Evolutionary conservation across 2,113 vertebrate genomes (phyloP).

Genomic region (Panthera tigris): DNA sequence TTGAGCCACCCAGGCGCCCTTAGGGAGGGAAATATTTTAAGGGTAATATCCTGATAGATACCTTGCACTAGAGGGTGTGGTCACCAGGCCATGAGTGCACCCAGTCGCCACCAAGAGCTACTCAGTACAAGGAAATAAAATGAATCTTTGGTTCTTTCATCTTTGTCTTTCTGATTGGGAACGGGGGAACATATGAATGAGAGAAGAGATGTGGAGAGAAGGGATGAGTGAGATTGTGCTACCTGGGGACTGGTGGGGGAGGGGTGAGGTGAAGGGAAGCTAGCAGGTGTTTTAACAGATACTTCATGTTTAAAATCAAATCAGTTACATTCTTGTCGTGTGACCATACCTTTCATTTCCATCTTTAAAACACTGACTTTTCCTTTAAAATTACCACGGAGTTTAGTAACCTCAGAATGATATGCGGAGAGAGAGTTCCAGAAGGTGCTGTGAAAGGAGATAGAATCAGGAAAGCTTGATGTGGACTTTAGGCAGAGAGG

Average conservation of each 20-base stretch:
- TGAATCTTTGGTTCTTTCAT: not conserved
- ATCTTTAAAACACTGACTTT: not conserved
- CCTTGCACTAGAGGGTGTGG: not conserved
- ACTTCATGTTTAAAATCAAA: constrained; percentile 12
- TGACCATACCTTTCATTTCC: not conserved
- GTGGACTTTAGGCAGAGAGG: not conserved
- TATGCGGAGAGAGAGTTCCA: not conserved
- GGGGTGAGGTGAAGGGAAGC: not conserved
- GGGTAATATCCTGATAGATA: not conserved
- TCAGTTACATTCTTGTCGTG: not conserved
- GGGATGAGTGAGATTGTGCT: not conserved
- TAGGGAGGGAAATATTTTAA: not conserved
- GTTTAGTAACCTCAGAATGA: not conserved
- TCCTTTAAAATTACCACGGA: not conserved
- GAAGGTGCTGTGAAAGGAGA: not conserved
- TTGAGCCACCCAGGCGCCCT: not conserved
- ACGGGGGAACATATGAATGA: not conserved
- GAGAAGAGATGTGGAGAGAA: not conserved
- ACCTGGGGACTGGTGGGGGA: not conserved
- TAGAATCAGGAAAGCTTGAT: not conserved
- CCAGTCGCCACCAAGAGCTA: not conserved
- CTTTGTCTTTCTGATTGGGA: not conserved
- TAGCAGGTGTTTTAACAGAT: not conserved
- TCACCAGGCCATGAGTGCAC: not conserved
- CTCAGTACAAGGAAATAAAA: not conserved